Conservation (phyloP, 2,113 vertebrate genomes). For the Monopterus albus region DNA sequence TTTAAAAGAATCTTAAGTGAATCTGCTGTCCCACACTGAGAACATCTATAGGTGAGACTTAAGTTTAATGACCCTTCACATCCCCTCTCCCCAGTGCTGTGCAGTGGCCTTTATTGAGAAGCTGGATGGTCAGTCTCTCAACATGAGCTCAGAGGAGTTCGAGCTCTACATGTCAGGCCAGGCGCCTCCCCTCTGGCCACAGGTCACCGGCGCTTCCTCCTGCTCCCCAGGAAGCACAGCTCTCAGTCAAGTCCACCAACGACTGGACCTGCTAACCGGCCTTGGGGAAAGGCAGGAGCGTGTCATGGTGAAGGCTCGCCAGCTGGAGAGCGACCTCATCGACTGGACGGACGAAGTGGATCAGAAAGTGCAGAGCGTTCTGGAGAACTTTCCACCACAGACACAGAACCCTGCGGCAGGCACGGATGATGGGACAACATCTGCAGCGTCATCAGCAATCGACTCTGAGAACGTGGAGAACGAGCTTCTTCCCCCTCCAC, state of each 20-base stretch:
- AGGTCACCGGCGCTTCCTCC: slow-evolving; percentile 75
- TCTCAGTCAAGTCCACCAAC: slow-evolving; percentile 87
- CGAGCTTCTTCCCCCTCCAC: slow-evolving; percentile 92
- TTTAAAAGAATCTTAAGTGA: no score
- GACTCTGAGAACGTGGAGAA: slow-evolving; percentile 96
- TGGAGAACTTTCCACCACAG: slow-evolving; percentile 87
- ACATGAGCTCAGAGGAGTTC: slow-evolving; percentile 94
- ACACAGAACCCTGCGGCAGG: slow-evolving; percentile 63
- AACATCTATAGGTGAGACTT: no score
- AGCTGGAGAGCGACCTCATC: slow-evolving; percentile 94
- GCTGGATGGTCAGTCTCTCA: slow-evolving; percentile 94
- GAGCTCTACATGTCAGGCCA: slow-evolving; percentile 96
- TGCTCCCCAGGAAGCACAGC: slow-evolving; percentile 76
- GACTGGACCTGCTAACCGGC: slow-evolving; percentile 88
- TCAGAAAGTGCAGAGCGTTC: slow-evolving; percentile 88
- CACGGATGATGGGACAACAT: background rate
- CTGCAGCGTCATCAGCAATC: slow-evolving; percentile 85
- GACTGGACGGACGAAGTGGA: slow-evolving; percentile 93
- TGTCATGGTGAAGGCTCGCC: slow-evolving; percentile 86
- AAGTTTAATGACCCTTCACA: background rate
- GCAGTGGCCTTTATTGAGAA: slow-evolving; percentile 98
- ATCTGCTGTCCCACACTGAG: no score
- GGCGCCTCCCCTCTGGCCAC: slow-evolving; percentile 85
- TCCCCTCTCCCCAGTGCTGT: slow-evolving; percentile 87
- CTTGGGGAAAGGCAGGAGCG: slow-evolving; percentile 89